These are phyloP conservation scores for Lasiommata megera DNA, from an alignment of 2,888 invertebrate genomes.

Conservation along the genomic window DNA sequence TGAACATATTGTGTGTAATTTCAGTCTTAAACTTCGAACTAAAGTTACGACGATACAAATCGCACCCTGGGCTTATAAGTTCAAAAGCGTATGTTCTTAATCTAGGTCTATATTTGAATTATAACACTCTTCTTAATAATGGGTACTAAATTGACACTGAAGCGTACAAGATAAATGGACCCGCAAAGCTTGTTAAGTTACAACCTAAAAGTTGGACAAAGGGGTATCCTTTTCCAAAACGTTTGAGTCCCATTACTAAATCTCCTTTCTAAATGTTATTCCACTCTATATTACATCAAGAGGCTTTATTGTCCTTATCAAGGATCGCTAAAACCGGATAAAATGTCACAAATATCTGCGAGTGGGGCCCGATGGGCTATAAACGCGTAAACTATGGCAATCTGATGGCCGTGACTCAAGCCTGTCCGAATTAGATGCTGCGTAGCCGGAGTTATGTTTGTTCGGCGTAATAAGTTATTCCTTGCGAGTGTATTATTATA, in stretches of 20 bases:
- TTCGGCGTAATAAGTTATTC: not conserved
- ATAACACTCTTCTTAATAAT: too few species aligned
- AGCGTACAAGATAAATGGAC: too few species aligned
- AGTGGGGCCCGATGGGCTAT: conserved; percentile 34
- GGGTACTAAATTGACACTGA: too few species aligned
- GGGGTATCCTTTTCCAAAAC: not conserved
- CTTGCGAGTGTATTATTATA: too few species aligned
- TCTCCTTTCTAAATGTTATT: conserved; percentile 14
- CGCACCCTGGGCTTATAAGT: too few species aligned
- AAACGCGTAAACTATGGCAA: conserved; percentile 52
- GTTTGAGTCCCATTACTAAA: conserved; percentile 8
- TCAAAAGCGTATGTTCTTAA: too few species aligned
- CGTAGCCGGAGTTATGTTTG: not conserved
- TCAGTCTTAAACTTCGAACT: too few species aligned
- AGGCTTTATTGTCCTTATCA: conserved; percentile 25
- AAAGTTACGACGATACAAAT: too few species aligned
- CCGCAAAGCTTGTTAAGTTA: too few species aligned
- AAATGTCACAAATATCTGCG: conserved; percentile 28
- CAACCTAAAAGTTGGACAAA: too few species aligned
- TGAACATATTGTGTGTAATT: too few species aligned
- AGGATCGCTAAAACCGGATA: conserved; percentile 25
- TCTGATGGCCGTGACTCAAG: conserved; percentile 53
- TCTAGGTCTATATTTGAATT: too few species aligned
- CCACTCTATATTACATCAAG: conserved; percentile 17
- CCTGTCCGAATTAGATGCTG: conserved; percentile 11